Evolutionary conservation across 2,888 invertebrate species (phyloP).

Genomic region (Chalcis sispes): DNA sequence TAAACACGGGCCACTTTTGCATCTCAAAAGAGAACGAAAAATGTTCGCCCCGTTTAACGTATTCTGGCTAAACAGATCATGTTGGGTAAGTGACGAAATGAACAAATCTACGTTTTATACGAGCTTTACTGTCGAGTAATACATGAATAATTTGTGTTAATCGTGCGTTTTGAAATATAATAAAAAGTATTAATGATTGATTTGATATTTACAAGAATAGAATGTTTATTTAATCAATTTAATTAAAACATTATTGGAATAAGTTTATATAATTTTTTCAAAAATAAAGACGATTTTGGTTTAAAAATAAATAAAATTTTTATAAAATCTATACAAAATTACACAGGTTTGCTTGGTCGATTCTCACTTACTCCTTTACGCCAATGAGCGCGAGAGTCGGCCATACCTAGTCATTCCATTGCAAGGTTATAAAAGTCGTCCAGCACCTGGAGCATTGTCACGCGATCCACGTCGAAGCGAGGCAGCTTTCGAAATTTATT

Average conservation of each 20-base stretch:
- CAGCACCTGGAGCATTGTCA: constrained; percentile 64
- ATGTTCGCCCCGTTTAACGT: constrained; percentile 62
- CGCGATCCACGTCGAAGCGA: constrained; percentile 68
- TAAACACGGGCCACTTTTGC: constrained; percentile 68
- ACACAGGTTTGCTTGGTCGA: constrained; percentile 67
- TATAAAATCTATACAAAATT: no score
- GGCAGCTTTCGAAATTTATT: constrained; percentile 71
- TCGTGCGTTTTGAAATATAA: no score
- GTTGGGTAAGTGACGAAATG: constrained; percentile 67
- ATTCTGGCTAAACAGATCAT: constrained; percentile 64
- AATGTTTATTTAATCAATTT: no score
- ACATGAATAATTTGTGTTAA: no score
- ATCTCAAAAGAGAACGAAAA: constrained; percentile 62
- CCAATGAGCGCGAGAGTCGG: constrained; percentile 67
- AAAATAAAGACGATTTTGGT: no score
- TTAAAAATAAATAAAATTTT: no score
- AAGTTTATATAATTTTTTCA: no score
- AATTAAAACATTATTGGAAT: no score
- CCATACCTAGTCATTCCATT: constrained; percentile 67
- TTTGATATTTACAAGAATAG: no score
- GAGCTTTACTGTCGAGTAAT: no score
- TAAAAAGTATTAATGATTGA: no score
- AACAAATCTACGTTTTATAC: no score
- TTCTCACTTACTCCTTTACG: constrained; percentile 69
- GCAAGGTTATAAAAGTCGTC: constrained; percentile 69